Conservation (phyloP, 2,113 vertebrate species). For the Hippotragus niger region DNA sequence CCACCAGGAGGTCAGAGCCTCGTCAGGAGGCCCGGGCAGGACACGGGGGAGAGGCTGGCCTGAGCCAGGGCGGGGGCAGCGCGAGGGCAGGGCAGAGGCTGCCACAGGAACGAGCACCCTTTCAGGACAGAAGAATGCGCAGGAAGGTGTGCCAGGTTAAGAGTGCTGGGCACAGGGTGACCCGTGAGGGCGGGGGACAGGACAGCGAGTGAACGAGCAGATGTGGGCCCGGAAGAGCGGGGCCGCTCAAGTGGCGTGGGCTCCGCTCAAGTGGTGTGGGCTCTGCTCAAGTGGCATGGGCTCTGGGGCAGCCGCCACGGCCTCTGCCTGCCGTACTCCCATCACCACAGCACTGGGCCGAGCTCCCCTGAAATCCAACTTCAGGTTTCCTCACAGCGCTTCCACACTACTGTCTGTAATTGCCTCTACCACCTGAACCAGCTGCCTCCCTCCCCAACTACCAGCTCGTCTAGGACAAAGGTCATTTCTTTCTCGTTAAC, state of each 20-base stretch:
- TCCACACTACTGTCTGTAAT: neutral
- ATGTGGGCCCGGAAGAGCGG: neutral
- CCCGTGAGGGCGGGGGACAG: neutral
- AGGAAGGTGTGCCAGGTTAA: neutral
- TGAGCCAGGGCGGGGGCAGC: neutral
- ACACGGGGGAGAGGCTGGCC: neutral
- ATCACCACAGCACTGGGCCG: accelerated
- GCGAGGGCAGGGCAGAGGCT: neutral
- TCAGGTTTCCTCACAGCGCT: neutral
- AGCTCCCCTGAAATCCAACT: neutral
- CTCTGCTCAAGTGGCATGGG: neutral
- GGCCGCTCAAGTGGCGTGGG: no score
- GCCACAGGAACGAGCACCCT: neutral
- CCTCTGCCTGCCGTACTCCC: neutral
- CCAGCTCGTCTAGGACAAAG: neutral
- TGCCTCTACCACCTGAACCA: neutral
- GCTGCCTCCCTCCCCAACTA: neutral
- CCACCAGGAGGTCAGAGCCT: neutral
- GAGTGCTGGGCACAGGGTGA: neutral
- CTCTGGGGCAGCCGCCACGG: neutral
- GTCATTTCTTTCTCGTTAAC: neutral
- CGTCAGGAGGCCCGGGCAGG: neutral
- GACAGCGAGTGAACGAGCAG: neutral
- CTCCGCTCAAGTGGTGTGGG: no score
- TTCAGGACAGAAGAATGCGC: neutral